Conservation (phyloP, 2,113 vertebrate genomes). For the Sylvia atricapilla region DNA sequence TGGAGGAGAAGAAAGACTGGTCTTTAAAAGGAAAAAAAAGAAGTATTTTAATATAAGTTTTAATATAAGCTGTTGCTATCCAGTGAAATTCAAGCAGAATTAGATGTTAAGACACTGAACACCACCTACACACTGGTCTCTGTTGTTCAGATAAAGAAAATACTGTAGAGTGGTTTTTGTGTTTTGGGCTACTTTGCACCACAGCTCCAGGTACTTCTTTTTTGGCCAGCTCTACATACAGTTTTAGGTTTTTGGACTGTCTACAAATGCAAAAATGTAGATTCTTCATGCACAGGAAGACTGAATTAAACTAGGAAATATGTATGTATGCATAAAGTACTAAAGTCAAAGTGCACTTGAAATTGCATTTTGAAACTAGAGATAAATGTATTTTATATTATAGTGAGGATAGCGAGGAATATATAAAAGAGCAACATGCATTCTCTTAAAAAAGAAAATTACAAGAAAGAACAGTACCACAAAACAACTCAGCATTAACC, state of each 20-base stretch:
- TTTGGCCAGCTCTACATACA: neutral
- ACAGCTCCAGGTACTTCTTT: neutral
- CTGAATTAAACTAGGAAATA: neutral
- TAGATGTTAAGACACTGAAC: neutral
- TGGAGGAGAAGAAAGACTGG: neutral
- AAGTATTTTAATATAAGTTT: neutral
- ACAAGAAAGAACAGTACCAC: neutral
- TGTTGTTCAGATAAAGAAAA: neutral
- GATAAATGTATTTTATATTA: neutral
- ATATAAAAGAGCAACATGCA: neutral
- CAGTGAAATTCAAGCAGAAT: neutral
- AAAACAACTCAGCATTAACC: neutral
- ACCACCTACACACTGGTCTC: neutral
- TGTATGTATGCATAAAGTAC: accelerated
- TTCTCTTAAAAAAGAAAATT: neutral
- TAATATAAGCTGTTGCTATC: neutral
- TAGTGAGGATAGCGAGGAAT: neutral
- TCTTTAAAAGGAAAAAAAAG: neutral
- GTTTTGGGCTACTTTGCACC: neutral
- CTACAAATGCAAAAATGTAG: neutral
- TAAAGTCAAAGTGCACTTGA: neutral
- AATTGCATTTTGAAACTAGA: neutral
- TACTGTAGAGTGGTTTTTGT: neutral
- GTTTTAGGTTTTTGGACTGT: neutral
- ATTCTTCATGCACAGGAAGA: neutral